Base-by-base conservation (phyloP, 2,113 vertebrate genomes). In the Stegostoma tigrinum region DNA sequence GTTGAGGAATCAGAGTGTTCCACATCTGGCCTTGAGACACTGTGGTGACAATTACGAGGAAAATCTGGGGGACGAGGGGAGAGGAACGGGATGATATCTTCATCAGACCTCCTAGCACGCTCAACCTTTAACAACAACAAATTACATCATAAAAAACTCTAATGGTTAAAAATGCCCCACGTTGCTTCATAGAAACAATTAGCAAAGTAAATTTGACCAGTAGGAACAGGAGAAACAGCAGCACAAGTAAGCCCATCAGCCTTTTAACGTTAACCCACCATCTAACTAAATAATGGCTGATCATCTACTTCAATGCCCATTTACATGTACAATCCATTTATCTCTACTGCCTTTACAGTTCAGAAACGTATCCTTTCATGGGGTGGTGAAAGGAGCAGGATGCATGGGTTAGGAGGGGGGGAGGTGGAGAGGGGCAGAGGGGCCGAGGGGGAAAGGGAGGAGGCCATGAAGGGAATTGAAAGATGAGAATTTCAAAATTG, bases 21-120 rank as follows among this genome's bases (percentile, higher is more conserved):
- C 95, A 95, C 97, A 34, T 98, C 96, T 14, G 97, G 96, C 0
- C 96, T 95, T 30, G 97, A 97, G 64, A 96, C 96, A 86, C 96
- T 97, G 21, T 97, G 96, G 0, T 85, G 95, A 2, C 12, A 96
- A 38, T 8, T 97, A 96, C 97, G 98, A 0, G 98, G 97, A 1
- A 96, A 96, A 0, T 86, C 95, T 0, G 99, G 99, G 0, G 99
- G 98, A 0, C 96, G 98, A 0, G 99, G 99, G 87, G 97, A 97
- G 45, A 97, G 96, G 95, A 97, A 2, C 34, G 95, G 96, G 85
- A 96, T 86, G 0, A 96, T 96, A 52, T 97, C 97, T 95, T 98
- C 98, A 87, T 97, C 96, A 5, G 96, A 96, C 89, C 97, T 97
- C 96, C 97, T 97, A 61, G 97, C 96, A 2, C 96, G 96, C 0